phyloP scores from a whole-genome alignment of 2,888 invertebrate genomes.

The Ellobium chinense region DNA sequence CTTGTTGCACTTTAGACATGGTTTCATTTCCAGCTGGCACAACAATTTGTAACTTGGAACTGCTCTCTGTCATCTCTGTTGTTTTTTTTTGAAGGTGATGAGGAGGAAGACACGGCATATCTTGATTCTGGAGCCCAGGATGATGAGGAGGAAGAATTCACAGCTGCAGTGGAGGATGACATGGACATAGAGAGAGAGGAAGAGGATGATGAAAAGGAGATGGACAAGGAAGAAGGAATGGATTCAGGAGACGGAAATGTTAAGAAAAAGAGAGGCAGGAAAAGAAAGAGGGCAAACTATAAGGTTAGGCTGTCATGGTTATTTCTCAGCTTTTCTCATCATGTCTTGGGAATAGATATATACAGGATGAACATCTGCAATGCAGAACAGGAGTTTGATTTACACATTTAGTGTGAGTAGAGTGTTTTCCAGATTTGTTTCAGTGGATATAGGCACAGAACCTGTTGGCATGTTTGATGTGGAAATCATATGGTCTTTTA shows the following conservation, averaged over 20 bases:
- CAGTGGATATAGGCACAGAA: too few species aligned
- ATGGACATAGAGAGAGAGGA: constrained; percentile 51
- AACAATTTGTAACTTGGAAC: too few species aligned
- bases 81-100: constrained; percentile 43
- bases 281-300: constrained; percentile 19
- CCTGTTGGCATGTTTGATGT: neutral
- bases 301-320: too few species aligned
- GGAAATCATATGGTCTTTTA: neutral
- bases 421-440: too few species aligned
- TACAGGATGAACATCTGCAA: too few species aligned
- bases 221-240: constrained; percentile 46
- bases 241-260: constrained; percentile 14
- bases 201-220: constrained; percentile 53
- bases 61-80: neutral
- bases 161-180: constrained; percentile 45
- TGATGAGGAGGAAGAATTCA: constrained; percentile 59
- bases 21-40: too few species aligned
- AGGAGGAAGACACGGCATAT: constrained; percentile 46
- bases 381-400: too few species aligned
- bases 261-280: constrained; percentile 38
- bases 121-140: constrained; percentile 58
- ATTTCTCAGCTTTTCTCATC: too few species aligned
- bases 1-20: too few species aligned
- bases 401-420: too few species aligned
- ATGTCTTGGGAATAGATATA: too few species aligned